Conservation (phyloP, 2,113 vertebrate genomes). For the Gorsachius goisagi region DNA sequence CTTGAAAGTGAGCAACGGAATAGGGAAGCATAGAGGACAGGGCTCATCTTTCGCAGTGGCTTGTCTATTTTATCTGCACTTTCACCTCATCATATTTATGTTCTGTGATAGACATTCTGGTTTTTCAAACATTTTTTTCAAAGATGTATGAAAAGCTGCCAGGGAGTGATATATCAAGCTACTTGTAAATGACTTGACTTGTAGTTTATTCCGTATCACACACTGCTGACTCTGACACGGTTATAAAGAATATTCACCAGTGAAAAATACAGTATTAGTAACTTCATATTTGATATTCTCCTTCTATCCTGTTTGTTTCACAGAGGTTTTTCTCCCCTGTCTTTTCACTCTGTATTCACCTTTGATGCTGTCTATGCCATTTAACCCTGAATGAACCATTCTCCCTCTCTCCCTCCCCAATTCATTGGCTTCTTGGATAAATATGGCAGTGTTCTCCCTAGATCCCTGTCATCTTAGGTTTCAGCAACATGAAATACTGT, state of each 20-base stretch:
- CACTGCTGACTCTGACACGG: not conserved
- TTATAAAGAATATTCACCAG: not conserved
- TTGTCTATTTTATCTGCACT: not conserved
- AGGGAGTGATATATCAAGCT: not conserved
- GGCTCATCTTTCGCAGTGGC: not conserved
- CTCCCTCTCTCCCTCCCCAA: not conserved
- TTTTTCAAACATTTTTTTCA: not conserved
- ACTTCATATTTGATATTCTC: not conserved
- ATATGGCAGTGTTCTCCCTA: not conserved
- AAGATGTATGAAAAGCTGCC: not conserved
- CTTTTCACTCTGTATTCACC: not conserved
- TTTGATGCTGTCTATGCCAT: not conserved
- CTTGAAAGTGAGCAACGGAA: not conserved
- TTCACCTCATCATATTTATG: not conserved
- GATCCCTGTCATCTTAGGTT: not conserved
- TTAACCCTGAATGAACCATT: slow-evolving; percentile 1
- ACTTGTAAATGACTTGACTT: not conserved
- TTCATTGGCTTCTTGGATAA: slow-evolving; percentile 1
- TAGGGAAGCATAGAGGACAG: not conserved
- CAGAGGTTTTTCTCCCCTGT: accelerated
- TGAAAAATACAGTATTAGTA: not conserved
- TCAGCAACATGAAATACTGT: not conserved
- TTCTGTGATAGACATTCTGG: not conserved
- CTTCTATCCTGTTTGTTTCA: not conserved
- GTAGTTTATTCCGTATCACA: not conserved